Base-by-base conservation (phyloP, 2,797 vertebrate species). In the Heterohyrax brucei region DNA sequence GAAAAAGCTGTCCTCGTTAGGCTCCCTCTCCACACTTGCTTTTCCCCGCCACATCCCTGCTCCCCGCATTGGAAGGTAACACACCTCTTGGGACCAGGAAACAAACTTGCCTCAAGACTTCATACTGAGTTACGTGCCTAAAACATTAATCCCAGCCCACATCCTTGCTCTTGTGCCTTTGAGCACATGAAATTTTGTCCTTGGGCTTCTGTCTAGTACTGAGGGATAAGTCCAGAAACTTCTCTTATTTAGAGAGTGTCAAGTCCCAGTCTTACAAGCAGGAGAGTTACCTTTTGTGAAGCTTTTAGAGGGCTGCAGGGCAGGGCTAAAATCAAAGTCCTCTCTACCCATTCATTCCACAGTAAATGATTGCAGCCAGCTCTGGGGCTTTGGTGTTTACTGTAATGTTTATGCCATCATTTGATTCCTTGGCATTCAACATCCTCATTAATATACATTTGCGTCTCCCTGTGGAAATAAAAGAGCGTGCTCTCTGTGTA, bases 361-460 rank as follows among this genome's bases (percentile, higher is more conserved):
- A 82, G 46, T 83, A 93, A 93, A 95, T 91, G 66, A 94, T 93
- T 83, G 39, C 59, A 92, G 82, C 66, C 94, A 96, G 1, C 56
- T 95, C 87, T 94, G 87, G n/a, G 89, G 82, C 95, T 96, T 97
- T 97, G 95, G 87, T 96, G 83, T 96, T 97, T 96, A 89, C 84
- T 95, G 91, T 81, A 82, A 96, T 97, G 92, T 97, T 98, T 98
- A 94, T 98, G 96, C 92, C 91, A 30, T 96, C 97, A 2, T 97
- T 98, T 98, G 96, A 98, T 98, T 98, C 93, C 84, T 96, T 97
- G 83, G 78, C 95, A 97, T 97, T 96, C 87, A 59, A 39, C 77
- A 70, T 93, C 28, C 84, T 97, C 91, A 97, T 98, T 98, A 96
- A 98, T 98, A 98, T 96, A 97, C 85, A 95, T 84, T 80, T 93